Conservation (phyloP, 2,888 invertebrate genomes). For the Dione juno region DNA sequence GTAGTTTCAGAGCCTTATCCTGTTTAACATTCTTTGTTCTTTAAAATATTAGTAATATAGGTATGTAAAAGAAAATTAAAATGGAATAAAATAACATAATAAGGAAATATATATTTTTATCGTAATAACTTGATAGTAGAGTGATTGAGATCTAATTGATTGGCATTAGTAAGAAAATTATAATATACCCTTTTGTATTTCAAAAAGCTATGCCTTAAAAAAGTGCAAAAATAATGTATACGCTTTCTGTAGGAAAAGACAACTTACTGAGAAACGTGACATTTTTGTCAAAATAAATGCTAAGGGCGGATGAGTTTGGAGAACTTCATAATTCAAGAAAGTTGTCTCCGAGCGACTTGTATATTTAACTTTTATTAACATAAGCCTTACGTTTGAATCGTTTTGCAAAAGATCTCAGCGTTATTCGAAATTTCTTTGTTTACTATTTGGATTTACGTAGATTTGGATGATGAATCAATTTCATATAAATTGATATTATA, state of each 20-base stretch:
- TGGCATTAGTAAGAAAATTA: neutral
- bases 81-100: no score
- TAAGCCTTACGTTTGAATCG: constrained; percentile 8
- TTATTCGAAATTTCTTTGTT: neutral
- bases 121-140: neutral
- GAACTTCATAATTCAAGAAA: constrained; percentile 16
- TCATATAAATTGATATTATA: no score
- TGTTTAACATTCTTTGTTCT: no score
- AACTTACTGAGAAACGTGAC: constrained; percentile 4
- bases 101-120: neutral
- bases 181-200: neutral
- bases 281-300: constrained; percentile 23
- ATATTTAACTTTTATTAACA: constrained; percentile 16
- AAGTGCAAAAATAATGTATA: constrained; percentile 1
- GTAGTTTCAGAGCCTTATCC: no score
- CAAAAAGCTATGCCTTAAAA: neutral
- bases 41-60: no score
- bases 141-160: neutral
- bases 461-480: neutral
- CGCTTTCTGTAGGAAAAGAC: constrained; percentile 4
- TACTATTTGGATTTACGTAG: neutral
- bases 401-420: neutral
- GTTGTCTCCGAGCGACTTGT: constrained; percentile 8
- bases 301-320: constrained; percentile 10
- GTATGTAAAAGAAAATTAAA: no score